Evolutionary conservation across 2,888 invertebrate species (phyloP).

Genomic region (Notodonta dromedarius): DNA sequence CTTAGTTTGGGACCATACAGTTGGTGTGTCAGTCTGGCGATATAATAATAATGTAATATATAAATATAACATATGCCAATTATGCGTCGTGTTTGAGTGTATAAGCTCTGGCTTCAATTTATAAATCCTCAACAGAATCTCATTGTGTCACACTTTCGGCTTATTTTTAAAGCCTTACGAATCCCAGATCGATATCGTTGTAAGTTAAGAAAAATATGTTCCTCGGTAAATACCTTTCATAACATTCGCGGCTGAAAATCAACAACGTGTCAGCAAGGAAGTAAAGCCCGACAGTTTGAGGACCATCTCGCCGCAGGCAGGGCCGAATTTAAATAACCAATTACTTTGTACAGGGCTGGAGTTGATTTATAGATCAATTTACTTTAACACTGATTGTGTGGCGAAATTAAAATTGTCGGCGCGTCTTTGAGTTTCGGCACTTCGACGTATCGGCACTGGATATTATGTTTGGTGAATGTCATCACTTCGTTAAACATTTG

Average conservation of each 20-base stretch:
- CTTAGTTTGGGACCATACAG: too few species aligned
- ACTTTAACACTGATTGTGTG: constrained; percentile 64
- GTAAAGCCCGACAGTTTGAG: constrained; percentile 5
- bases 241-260: constrained; percentile 4
- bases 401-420: constrained; percentile 55
- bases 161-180: too few species aligned
- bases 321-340: constrained; percentile 67
- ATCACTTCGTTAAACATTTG: constrained; percentile 3
- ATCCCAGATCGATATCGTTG: not conserved
- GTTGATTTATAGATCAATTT: constrained; percentile 70
- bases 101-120: too few species aligned
- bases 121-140: too few species aligned
- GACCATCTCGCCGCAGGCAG: constrained; percentile 37
- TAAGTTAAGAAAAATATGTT: not conserved
- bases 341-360: constrained; percentile 51
- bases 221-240: not conserved
- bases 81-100: too few species aligned
- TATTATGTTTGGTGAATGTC: constrained; percentile 8
- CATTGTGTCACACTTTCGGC: too few species aligned
- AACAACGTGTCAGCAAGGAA: constrained; percentile 1
- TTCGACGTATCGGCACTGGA: constrained; percentile 4
- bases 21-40: too few species aligned
- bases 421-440: constrained; percentile 19
- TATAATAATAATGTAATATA: too few species aligned
- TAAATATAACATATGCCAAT: too few species aligned